phyloP scores from a whole-genome alignment of 2,888 invertebrate genomes.

The Rhamnusium bicolor region DNA sequence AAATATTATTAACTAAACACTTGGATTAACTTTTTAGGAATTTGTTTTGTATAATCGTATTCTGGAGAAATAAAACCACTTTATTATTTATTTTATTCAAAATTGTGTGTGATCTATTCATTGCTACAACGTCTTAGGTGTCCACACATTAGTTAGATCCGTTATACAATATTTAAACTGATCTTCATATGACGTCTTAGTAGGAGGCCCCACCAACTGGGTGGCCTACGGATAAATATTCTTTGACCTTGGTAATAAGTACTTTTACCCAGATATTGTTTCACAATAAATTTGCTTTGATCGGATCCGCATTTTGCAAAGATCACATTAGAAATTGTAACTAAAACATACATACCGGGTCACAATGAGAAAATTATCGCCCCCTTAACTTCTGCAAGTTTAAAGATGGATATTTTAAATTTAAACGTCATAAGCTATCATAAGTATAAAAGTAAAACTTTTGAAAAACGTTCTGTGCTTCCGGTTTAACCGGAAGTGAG shows the following conservation, averaged over 20 bases:
- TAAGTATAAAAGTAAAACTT: no score
- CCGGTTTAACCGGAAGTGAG: no score
- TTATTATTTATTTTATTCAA: no score
- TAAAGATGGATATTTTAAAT: no score
- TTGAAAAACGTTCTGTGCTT: no score
- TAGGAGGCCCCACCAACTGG: neutral
- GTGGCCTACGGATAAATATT: neutral
- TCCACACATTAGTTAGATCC: neutral
- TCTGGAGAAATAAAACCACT: no score
- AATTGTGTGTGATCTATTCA: neutral
- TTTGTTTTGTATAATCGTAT: no score
- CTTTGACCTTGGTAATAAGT: neutral
- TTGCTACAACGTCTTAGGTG: neutral
- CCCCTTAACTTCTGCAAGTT: no score
- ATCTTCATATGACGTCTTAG: neutral
- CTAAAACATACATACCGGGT: no score
- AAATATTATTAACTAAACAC: neutral
- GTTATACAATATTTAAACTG: neutral
- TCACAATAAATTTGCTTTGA: neutral
- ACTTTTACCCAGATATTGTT: neutral
- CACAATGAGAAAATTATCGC: no score
- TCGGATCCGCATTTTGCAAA: neutral
- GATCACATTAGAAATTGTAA: neutral
- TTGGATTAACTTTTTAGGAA: neutral
- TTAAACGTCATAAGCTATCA: no score